Evolutionary conservation across 1,140 invertebrate species (phyloP).

Genomic region (Metopolophium dirhodum): DNA sequence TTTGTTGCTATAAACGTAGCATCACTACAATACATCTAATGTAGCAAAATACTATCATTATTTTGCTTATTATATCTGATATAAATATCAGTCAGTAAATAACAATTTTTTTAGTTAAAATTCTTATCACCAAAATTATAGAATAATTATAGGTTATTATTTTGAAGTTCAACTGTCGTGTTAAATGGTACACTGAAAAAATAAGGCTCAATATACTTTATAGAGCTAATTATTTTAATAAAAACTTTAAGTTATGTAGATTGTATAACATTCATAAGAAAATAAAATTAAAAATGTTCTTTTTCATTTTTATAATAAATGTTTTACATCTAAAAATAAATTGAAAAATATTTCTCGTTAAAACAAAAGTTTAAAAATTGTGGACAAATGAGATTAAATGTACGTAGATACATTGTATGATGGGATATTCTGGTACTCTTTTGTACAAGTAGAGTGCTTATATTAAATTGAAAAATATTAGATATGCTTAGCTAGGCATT

Average conservation of each 20-base stretch:
- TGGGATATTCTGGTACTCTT: background rate
- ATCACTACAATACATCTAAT: no score
- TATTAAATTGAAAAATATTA: background rate
- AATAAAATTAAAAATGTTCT: background rate
- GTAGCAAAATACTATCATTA: no score
- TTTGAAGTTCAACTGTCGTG: background rate
- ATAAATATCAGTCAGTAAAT: background rate
- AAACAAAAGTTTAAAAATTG: background rate
- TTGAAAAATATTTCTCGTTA: background rate
- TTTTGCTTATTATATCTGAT: background rate
- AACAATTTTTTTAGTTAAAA: background rate
- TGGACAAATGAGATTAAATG: background rate
- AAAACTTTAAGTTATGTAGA: background rate
- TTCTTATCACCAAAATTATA: background rate
- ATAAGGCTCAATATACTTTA: background rate
- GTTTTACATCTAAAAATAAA: background rate
- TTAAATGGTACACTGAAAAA: background rate
- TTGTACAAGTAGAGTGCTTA: background rate
- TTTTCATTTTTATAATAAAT: background rate
- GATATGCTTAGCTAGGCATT: conserved; percentile 5
- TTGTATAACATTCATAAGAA: background rate
- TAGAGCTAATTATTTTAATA: background rate
- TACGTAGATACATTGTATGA: background rate
- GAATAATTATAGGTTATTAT: background rate
- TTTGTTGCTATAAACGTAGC: no score